Base-by-base conservation (phyloP, 2,113 vertebrate genomes). In the Etheostoma spectabile region DNA sequence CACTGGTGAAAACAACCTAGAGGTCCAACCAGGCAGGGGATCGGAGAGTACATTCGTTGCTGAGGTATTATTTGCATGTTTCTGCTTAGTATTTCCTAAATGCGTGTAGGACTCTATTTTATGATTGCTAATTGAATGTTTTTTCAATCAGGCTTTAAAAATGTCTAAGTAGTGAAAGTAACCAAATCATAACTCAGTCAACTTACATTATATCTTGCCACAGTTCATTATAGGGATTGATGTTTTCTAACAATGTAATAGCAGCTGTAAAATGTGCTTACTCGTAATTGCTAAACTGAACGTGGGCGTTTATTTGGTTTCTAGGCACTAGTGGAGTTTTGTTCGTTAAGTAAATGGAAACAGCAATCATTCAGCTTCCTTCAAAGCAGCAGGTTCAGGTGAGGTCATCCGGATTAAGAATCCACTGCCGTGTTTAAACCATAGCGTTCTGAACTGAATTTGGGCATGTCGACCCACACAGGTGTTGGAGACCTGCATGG, bases 321-420 rank as follows among this genome's bases (percentile, higher is more conserved):
- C 79, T 42, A 99, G 98, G 98, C 12, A 99, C 98, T 0, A 97
- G 96, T 16, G 98, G 98, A 0, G 93, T 99, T 80, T 82, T 99
- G 75, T 99, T 6, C 94, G 98, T 73, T 99, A 99, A 81, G 95
- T 98, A 24, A 99, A 97, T 0, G 97, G 97, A 66, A n/a, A 98
- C 98, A 0, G 98, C 94, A 33, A 97, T 99, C 0, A 94, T 99
- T 66, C 98, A 99, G 93, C 95, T 99, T 66, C 98, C 98, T 0
- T 99, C 98, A 0, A 99, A 99, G 93, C 97, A 95, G 72, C 98
- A 99, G 21, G 96, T 99, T 87, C 97, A 99, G 97, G 98, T 98
- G 89, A 92, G 90, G 8, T 42, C 1, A 16, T 11, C 46, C 66
- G 16, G 0, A 55, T 42, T 38, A 27, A 60, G 30, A 53, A 33